Base-by-base conservation (phyloP, 2,888 invertebrate species). In the Ommatoiulus sabulosus region DNA sequence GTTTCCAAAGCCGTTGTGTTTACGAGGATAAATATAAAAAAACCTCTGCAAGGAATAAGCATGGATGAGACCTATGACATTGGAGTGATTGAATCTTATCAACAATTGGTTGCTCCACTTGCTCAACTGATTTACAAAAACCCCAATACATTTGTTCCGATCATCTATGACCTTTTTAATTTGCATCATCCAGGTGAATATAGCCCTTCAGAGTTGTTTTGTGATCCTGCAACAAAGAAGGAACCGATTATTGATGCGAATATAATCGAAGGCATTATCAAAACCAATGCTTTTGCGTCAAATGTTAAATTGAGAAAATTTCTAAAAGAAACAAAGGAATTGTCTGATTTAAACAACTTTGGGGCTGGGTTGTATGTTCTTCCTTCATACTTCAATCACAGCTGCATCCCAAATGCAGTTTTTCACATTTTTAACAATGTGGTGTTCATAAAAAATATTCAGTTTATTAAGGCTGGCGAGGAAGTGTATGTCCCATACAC, bases 231-330 rank as follows among this genome's bases (percentile, higher is more conserved):
- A 3, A 46, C 43, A n/a, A 46, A 87, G 24, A 3, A 52, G 17
- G 87, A 87, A 52, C 87, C 87, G 10, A 87, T 87, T 12, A 15
- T 44, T 20, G 87, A 87, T 20, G 48, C 20, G 7, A 20, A 87
- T 17, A 43, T 8, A 48, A 8, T 87, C 8, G 10, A 6, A 52
- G n/a, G 46, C 20, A 87, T 87, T 20, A 5, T 48, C 0, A 24
- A 8, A 35, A 5, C 35, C 10, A 84, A 43, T 35, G 10, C 35
- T 43, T 84, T 84, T 12, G 7, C 2, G 0, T 35, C 35, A 35
- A 35, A 35, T 35, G 0, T 35, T 1, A 35, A 35, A 35, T 1
- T 35, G 35, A 35, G 35, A 35, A 35, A 35, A 1, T 35, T 2
- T 35, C 35, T 35, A 1, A 4, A 17, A 10, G 4, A 10, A 35